Conservation (phyloP, 2,113 vertebrate species). For the Ornithorhynchus anatinus region DNA sequence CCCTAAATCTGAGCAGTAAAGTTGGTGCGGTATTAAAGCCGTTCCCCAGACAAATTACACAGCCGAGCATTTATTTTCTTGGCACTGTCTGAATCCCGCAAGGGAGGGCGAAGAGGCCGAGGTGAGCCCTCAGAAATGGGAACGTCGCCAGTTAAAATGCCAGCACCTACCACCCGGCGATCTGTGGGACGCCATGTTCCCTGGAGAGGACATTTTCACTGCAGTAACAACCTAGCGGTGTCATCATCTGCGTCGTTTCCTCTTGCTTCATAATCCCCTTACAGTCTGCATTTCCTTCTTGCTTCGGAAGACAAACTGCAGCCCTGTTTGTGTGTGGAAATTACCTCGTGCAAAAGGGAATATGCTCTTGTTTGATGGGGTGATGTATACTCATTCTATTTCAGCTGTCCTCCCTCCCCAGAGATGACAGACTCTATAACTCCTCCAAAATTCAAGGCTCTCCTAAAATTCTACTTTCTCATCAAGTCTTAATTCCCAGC, state of each 20-base stretch:
- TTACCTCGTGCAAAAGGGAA: neutral
- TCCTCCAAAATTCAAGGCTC: too few species aligned
- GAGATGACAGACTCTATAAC: too few species aligned
- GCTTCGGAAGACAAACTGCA: conserved; percentile 12
- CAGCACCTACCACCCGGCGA: neutral
- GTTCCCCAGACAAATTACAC: neutral
- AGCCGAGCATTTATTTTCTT: neutral
- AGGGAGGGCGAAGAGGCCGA: neutral
- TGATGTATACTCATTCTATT: neutral
- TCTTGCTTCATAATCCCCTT: neutral
- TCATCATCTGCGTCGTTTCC: neutral
- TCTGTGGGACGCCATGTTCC: neutral
- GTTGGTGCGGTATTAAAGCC: neutral
- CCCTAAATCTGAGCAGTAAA: neutral
- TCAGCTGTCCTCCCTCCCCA: neutral
- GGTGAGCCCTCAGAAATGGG: neutral
- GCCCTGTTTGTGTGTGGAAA: neutral
- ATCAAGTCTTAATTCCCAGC: too few species aligned
- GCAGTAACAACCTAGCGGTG: neutral
- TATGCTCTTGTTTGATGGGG: neutral
- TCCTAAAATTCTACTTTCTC: too few species aligned
- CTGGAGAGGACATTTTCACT: neutral
- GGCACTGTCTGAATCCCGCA: neutral
- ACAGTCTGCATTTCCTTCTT: neutral
- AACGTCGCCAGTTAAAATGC: neutral